Evolutionary conservation across 1,140 invertebrate genomes (phyloP), one percentile per base, ranked within the genome.

Genomic region (Pogonognathellus flavescens): DNA sequence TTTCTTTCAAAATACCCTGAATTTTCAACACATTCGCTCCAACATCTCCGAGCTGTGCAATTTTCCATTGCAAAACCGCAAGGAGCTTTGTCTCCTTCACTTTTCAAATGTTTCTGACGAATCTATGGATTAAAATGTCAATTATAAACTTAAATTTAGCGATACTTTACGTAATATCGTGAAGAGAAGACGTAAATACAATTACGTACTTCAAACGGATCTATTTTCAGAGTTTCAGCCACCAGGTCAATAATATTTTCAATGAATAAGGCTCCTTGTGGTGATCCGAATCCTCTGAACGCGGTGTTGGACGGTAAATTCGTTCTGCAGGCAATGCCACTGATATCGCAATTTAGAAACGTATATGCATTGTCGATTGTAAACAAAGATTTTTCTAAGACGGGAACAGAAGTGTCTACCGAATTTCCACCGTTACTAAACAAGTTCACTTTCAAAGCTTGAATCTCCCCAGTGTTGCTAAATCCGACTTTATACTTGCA

Each of bases 281-380:
- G 96, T 0, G 94, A 96, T 13, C 96, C 96, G 89, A 97, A 97
- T 14, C 96, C 96, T 88, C 96, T 91, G 89, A 97, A 98, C 6
- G 96, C 97, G 0, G 97, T 98, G 89, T 97, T 97, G 0, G 96
- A 96, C 0, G 95, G 94, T 20, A 97, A 90, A 92, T 97, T 97
- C 0, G 96, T 97, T 91, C 93, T 95, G 89, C 96, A 97, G 0
- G 93, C 89, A 88, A 93, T 93, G 0, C 95, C 95, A 5, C 90
- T 91, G 0, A 95, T 92, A 87, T 93, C 91, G 11, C 93, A 91
- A 85, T 94, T 93, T 4, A 94, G 94, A 87, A 96, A 93, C 52
- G 93, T 92, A 89, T 96, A 97, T 0, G 93, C 91, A 90, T 96
- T 96, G 90, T 95, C 93, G 89, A 94, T 94, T 89, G 96, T 95